Evolutionary conservation across 2,797 vertebrate species (phyloP), one percentile per base, ranked within the genome.

Genomic region (Syndactyla subalaris): DNA sequence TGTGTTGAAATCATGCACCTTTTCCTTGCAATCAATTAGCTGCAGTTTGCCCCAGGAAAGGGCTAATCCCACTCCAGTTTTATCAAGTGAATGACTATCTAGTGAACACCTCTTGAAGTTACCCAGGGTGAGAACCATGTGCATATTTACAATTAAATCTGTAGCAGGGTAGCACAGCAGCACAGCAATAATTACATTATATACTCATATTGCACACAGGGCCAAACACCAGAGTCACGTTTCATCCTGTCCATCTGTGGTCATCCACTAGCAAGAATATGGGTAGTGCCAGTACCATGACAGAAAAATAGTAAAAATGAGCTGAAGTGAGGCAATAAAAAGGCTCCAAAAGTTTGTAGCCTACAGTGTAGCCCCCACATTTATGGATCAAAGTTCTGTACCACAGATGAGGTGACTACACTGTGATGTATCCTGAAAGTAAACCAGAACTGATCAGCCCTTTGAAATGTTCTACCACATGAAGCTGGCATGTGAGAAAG

Each of bases 1-100:
- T 0, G 0, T 1, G 0, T 5, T 58, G 88, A 81, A 89, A 59
- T 90, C 5, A 3, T 2, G 0, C 19, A 4, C 59, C 66, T 83
- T 89, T 57, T 58, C 58, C 73, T 77, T 81, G 62, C 45, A 88
- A 88, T 29, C 16, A 39, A 3, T 65, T 77, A 4, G 3, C 13
- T 71, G n/a, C 51, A 88, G 10, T 41, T 41, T 70, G 38, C 20
- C 54, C 36, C 9, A 62, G 85, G 61, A 88, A 86, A 73, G 21
- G n/a, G 55, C 54, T 57, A 65, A 83, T 26, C n/a, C 36, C 48
- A 48, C 30, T 45, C 45, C 76, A 66, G 41, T 75, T 96, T 83
- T 72, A 66, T 34, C 39, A 55, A 66, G 14, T 5, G 22, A 65
- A 41, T 77, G 39, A 61, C 38, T 54, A 54, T 32, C 52, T 54